Base-by-base conservation (phyloP, 2,113 vertebrate genomes). In the Petrocephalus microphthalmus region DNA sequence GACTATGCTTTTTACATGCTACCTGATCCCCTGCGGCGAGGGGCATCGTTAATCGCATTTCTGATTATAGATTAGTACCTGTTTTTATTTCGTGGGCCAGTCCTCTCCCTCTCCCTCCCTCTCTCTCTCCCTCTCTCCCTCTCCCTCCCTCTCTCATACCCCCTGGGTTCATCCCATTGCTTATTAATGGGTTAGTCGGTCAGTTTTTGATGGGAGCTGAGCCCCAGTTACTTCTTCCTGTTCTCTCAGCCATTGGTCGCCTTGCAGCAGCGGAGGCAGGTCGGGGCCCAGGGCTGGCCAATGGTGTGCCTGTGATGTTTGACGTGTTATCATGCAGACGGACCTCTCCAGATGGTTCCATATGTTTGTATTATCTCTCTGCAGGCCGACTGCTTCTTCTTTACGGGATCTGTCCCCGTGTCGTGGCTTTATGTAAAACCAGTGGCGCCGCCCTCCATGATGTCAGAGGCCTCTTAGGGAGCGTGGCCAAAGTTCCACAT, bases 261-360 rank as follows among this genome's bases (percentile, higher is more conserved):
- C 60, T 20, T 15, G 20, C 20, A 2, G 20, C 5, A 22, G 20
- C 6, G 0, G 54, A 20, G 15, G n/a, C 22, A 51, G 47, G 10
- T 49, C 8, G 45, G 60, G 56, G 51, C 10, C 7, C 1, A 0
- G 37, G 67, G 22, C 49, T 52, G 15, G 64, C 88, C 67, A 60
- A 49, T 86, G 8, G 51, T 20, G 17, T 47, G 33, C 8, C 51
- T 7, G 29, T 49, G 22, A 49, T 2, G 33, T 11, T 10, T 60
- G 57, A 10, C 33, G 8, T 89, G 64, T 86, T 25, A 22, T 51
- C 45, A 54, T 20, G 33, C 88, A 7, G 78, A 6, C 13, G 47
- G 33, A 86, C 52, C 17, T 53, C 20, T 86, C 84, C 88, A 89
- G 88, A 89, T 60, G 88, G 88, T 45, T 20, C 13, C 4, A 81